phyloP scores from a whole-genome alignment of 2,888 invertebrate genomes.

The Tipula unca region DNA sequence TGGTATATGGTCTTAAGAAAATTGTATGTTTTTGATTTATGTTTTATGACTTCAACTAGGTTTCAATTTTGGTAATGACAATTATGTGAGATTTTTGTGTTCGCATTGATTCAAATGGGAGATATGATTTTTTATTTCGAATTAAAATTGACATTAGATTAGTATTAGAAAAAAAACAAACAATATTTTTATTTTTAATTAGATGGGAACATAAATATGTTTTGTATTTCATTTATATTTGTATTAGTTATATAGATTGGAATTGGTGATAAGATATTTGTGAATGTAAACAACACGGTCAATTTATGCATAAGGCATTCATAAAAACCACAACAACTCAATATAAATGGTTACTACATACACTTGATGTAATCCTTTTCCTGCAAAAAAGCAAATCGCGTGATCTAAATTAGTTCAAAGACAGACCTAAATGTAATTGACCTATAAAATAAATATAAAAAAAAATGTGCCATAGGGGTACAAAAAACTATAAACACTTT shows the following conservation, averaged over 20 bases:
- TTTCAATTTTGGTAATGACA: neutral
- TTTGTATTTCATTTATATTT: too few relatives aligned
- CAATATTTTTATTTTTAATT: neutral
- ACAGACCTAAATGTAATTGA: neutral
- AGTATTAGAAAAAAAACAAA: neutral
- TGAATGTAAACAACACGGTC: neutral
- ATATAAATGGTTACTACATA: neutral
- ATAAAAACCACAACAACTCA: neutral
- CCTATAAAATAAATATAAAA: neutral
- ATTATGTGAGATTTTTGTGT: neutral
- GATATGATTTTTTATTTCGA: neutral
- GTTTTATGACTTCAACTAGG: neutral
- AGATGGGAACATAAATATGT: neutral
- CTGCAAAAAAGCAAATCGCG: neutral
- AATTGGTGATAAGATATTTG: neutral
- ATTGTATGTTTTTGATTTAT: neutral
- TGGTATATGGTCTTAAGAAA: constrained; percentile 14
- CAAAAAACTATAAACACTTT: neutral
- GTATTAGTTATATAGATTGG: too few relatives aligned
- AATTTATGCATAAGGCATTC: neutral
- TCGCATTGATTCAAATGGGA: neutral
- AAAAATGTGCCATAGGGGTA: neutral
- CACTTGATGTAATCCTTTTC: neutral
- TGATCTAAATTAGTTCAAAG: neutral
- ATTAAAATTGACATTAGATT: neutral